Percentiles rank a stretch among this genome's conserved stretches.
These are phyloP conservation scores for Acutogordius australiensis DNA, from an alignment of 2,888 invertebrate species.

Conservation along the genomic window DNA sequence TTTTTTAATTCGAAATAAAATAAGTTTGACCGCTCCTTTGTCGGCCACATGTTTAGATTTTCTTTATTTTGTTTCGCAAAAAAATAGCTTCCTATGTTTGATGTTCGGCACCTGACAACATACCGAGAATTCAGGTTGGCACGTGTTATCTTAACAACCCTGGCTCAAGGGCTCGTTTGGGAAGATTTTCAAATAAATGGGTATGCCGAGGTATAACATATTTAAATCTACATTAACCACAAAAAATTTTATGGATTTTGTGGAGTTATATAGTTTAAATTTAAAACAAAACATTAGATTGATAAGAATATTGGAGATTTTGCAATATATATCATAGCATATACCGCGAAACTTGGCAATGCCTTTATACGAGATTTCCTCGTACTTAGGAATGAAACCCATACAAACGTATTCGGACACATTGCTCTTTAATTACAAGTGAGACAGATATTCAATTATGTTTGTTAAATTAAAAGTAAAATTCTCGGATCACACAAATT, in stretches of 20 bases:
- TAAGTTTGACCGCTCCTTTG: too few relatives aligned
- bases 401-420: neutral
- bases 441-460: too few relatives aligned
- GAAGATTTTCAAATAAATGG: neutral
- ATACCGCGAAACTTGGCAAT: neutral
- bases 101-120: neutral
- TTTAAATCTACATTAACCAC: too few relatives aligned
- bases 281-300: too few relatives aligned
- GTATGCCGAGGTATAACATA: neutral
- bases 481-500: too few relatives aligned
- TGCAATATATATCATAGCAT: too few relatives aligned
- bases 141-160: neutral
- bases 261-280: too few relatives aligned
- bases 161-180: conserved; percentile 2
- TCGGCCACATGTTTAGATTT: too few relatives aligned
- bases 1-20: neutral
- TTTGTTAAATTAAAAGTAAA: too few relatives aligned
- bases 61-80: too few relatives aligned
- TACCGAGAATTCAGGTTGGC: neutral
- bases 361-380: neutral
- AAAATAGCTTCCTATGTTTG: neutral
- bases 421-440: conserved; percentile 1
- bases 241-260: too few relatives aligned
- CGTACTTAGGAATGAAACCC: neutral
- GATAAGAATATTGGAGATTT: too few relatives aligned